Evolutionary conservation across 2,797 vertebrate species (phyloP).

Genomic region (Acanthopagrus latus): DNA sequence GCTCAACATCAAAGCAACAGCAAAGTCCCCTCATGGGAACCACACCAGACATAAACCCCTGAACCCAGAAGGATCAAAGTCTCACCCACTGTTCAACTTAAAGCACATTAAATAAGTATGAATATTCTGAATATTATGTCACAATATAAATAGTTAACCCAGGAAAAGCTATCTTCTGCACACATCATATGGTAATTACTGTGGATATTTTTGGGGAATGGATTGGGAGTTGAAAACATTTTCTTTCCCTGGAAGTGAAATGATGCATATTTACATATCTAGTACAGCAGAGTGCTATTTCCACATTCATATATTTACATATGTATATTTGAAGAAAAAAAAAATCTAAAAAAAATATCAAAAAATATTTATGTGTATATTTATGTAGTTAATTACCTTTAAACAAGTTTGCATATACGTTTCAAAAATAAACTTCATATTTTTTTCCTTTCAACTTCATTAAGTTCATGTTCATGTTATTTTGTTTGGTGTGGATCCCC

Average conservation of each 20-base stretch:
- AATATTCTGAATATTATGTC: conserved; percentile 51
- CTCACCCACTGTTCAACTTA: conserved; percentile 55
- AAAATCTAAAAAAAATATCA: neutral
- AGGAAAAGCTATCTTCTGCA: conserved; percentile 9
- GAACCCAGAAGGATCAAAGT: conserved; percentile 70
- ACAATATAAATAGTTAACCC: conserved; percentile 38
- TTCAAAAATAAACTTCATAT: neutral
- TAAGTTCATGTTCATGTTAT: neutral
- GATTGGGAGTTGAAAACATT: conserved; percentile 1
- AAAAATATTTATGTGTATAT: too few relatives aligned
- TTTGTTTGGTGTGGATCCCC: neutral
- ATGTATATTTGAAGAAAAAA: neutral
- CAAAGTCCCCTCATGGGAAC: conserved; percentile 66
- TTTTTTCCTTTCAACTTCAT: neutral
- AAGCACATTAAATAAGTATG: conserved; percentile 50
- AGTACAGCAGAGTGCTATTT: neutral
- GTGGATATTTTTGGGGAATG: conserved; percentile 30
- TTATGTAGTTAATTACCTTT: neutral
- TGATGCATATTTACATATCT: conserved; percentile 18
- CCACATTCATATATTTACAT: conserved; percentile 3
- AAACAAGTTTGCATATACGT: neutral
- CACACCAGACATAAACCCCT: conserved; percentile 68
- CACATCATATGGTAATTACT: conserved; percentile 36
- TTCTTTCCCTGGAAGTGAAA: conserved; percentile 11
- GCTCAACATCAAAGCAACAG: conserved; percentile 68